Conservation (phyloP, 2,113 vertebrate genomes). For the Misgurnus anguillicaudatus region DNA sequence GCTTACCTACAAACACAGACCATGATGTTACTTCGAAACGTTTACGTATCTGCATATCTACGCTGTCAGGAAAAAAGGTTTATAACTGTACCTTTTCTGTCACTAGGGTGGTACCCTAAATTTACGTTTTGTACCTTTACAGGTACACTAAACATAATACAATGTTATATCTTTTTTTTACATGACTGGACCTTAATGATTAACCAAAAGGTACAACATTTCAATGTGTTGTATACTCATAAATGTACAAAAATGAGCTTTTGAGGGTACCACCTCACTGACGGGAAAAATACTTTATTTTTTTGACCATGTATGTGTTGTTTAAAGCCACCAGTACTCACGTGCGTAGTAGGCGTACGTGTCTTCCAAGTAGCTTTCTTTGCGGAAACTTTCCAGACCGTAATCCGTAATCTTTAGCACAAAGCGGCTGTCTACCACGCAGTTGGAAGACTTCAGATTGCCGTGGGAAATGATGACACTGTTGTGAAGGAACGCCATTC, state of each 20-base stretch:
- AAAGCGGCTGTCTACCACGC: slow-evolving; percentile 91
- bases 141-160: no score
- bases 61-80: no score
- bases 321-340: slow-evolving; percentile 62
- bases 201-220: no score
- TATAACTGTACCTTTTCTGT: no score
- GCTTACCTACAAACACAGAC: slow-evolving; percentile 74
- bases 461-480: slow-evolving; percentile 86
- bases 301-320: background rate
- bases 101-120: no score
- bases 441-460: slow-evolving; percentile 93
- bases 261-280: no score
- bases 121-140: no score
- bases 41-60: background rate
- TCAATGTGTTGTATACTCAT: no score
- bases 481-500: slow-evolving; percentile 90
- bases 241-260: no score
- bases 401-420: slow-evolving; percentile 96
- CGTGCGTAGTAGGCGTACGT: slow-evolving; percentile 82
- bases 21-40: background rate
- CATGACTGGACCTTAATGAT: no score
- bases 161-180: no score
- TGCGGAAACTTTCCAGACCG: slow-evolving; percentile 81
- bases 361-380: slow-evolving; percentile 67
- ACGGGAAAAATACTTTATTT: no score